Percentiles rank a stretch among this genome's conserved stretches.
Conservation (phyloP, 1,140 invertebrate genomes). For the Aradophagus sp. region DNA sequence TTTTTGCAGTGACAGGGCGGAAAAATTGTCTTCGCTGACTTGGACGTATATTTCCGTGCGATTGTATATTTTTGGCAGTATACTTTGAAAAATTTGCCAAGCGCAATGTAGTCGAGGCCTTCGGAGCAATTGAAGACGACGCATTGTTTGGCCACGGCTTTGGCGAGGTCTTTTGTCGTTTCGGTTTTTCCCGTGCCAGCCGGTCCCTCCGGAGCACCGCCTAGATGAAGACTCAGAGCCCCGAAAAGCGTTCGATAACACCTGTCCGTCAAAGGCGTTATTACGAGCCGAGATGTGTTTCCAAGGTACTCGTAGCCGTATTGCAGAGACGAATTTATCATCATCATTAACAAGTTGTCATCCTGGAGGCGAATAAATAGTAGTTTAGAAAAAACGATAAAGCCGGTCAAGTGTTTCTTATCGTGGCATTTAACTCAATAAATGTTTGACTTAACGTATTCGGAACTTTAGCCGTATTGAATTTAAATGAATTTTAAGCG, state of each 20-base stretch:
- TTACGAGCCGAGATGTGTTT: slow-evolving; percentile 89
- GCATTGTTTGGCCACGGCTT: slow-evolving; percentile 96
- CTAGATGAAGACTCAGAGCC: slow-evolving; percentile 87
- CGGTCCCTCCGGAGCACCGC: slow-evolving; percentile 94
- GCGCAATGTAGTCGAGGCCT: slow-evolving; percentile 92
- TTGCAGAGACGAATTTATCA: slow-evolving; percentile 92
- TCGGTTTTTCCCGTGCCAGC: slow-evolving; percentile 97
- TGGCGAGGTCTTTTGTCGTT: slow-evolving; percentile 96
- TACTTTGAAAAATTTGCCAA: slow-evolving; percentile 98
- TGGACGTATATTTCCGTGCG: too few species aligned
- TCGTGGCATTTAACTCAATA: too few species aligned
- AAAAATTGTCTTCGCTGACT: too few species aligned
- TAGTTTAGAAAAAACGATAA: not conserved
- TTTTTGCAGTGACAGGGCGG: too few species aligned
- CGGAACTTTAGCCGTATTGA: too few species aligned
- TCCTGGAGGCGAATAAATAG: slow-evolving; percentile 76
- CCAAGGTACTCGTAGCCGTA: slow-evolving; percentile 98
- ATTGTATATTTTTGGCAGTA: not conserved
- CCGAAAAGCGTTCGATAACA: slow-evolving; percentile 94
- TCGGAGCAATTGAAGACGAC: slow-evolving; percentile 98
- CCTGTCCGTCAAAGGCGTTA: slow-evolving; percentile 91
- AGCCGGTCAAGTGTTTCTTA: too few species aligned
- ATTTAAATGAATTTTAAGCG: too few species aligned
- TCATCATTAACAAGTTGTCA: slow-evolving; percentile 83
- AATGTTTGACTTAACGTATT: too few species aligned